Evolutionary conservation across 2,888 invertebrate genomes (phyloP).

Genomic region (Pristionchus fissidentatus): DNA sequence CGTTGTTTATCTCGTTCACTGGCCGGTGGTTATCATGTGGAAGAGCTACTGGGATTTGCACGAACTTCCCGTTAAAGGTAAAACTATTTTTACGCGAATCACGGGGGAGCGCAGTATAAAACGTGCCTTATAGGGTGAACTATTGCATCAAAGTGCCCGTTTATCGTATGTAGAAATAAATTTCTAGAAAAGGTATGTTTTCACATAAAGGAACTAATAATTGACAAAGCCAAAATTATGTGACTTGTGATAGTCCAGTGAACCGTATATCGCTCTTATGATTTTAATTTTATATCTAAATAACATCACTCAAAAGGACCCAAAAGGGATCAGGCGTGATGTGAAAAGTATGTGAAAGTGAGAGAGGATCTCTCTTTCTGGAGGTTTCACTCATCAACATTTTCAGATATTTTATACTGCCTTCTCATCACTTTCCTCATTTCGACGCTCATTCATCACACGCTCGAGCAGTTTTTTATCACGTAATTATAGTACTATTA

Average conservation of each 20-base stretch:
- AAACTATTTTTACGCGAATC: no score
- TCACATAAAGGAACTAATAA: neutral
- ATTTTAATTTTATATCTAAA: no score
- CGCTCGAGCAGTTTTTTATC: conserved; percentile 34
- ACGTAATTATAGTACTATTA: neutral
- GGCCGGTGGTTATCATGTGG: conserved; percentile 42
- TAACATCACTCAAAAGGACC: no score
- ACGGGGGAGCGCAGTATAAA: neutral
- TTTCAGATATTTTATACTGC: conserved; percentile 12
- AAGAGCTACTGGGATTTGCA: conserved; percentile 42
- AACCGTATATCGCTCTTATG: no score
- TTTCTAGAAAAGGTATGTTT: neutral
- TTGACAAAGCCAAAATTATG: no score
- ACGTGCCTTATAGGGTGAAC: neutral
- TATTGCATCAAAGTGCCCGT: neutral
- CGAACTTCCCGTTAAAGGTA: neutral
- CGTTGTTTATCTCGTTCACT: conserved; percentile 33
- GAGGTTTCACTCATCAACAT: no score
- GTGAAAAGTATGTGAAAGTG: no score
- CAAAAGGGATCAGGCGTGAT: no score
- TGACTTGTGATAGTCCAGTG: no score
- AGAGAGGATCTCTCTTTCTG: no score
- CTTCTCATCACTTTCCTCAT: conserved; percentile 29
- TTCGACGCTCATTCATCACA: conserved; percentile 27
- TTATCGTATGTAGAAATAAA: neutral